These are phyloP conservation scores for Nephila pilipes DNA, from an alignment of 1,140 invertebrate species.

Conservation along the genomic window DNA sequence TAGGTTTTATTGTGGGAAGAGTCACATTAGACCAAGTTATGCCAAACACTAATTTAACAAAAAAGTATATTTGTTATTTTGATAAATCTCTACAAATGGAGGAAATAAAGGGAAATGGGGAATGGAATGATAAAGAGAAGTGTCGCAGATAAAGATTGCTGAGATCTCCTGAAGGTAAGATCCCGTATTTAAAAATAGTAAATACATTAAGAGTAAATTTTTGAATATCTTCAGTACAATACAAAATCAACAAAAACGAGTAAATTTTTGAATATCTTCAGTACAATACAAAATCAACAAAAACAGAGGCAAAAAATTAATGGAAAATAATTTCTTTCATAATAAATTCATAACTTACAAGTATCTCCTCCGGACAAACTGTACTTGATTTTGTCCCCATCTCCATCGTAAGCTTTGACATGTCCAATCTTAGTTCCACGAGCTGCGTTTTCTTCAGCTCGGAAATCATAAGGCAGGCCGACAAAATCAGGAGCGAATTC, in stretches of 20 bases:
- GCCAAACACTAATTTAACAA: too few relatives aligned
- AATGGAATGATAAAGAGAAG: too few relatives aligned
- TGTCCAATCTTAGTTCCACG: conserved; percentile 93
- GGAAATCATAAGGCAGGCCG: conserved; percentile 93
- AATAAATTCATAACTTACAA: conserved; percentile 64
- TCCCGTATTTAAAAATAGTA: too few relatives aligned
- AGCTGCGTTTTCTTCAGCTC: conserved; percentile 91
- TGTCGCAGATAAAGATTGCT: too few relatives aligned
- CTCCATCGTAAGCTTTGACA: conserved; percentile 83
- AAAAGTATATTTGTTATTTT: too few relatives aligned
- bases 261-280: neutral
- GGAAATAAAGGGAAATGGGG: too few relatives aligned
- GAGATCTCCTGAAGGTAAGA: too few relatives aligned
- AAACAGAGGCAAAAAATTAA: neutral
- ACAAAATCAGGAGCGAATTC: conserved; percentile 88
- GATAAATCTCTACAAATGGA: too few relatives aligned
- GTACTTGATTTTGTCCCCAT: conserved; percentile 81
- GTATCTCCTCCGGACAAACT: conserved; percentile 80
- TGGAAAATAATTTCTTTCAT: neutral
- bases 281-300: neutral
- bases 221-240: too few relatives aligned
- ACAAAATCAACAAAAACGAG: neutral
- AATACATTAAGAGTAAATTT: too few relatives aligned
- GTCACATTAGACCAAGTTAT: too few relatives aligned
- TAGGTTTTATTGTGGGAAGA: too few relatives aligned